A percentile compares a stretch with the other conserved stretches of the same genome.
Evolutionary conservation across 2,888 invertebrate species (phyloP).

Genomic region (Tetragonula carbonaria): DNA sequence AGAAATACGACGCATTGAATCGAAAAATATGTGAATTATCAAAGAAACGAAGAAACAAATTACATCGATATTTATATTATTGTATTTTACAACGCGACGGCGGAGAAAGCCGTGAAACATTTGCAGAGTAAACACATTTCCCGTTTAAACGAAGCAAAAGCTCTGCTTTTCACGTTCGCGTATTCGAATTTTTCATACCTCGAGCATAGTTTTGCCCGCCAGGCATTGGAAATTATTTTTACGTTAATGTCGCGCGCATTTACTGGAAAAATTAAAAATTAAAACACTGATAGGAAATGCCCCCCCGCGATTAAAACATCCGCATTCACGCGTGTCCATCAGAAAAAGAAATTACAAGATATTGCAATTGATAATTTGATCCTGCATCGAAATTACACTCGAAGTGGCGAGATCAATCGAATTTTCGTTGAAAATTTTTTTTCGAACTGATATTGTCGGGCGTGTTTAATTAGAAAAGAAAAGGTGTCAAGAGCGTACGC

Average conservation of each 20-base stretch:
- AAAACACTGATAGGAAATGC: background rate
- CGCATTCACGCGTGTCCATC: background rate
- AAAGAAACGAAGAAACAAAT: background rate
- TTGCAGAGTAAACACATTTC: background rate
- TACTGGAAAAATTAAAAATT: background rate
- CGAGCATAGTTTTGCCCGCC: background rate
- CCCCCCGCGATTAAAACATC: background rate
- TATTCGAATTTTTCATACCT: background rate
- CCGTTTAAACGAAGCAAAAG: background rate
- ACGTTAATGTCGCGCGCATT: too few species aligned
- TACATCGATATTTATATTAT: too few species aligned
- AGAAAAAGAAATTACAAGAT: background rate
- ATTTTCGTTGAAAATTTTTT: background rate
- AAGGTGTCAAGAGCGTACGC: background rate
- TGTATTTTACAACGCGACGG: background rate
- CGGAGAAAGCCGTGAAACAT: background rate
- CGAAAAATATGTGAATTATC: background rate
- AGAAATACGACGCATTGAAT: too few species aligned
- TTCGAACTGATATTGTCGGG: background rate
- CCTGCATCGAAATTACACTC: background rate
- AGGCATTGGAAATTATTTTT: background rate
- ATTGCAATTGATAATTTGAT: conserved; percentile 13
- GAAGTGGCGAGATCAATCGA: background rate
- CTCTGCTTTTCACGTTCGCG: background rate
- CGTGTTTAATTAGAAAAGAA: background rate